Base-by-base conservation (phyloP, 2,888 invertebrate species). In the Geotrupes spiniger region DNA sequence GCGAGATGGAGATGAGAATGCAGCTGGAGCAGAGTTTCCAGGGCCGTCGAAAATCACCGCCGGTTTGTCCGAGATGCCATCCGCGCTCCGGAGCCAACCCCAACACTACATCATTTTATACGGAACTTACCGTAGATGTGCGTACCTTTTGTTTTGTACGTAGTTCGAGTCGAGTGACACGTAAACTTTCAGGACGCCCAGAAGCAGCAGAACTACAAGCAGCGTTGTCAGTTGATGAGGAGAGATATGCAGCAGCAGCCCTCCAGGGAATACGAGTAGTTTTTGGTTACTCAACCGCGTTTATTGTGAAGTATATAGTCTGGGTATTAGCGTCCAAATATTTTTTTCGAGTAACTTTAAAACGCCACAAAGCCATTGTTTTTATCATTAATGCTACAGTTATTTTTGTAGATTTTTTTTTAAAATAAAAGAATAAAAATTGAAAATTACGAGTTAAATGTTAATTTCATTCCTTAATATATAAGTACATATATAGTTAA, bases 1-100 rank as follows among this genome's bases (percentile, higher is more conserved):
- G 45, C 14, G 58, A 59, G 37, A 49, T 52, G 42, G 33, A 42
- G 37, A 43, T 59, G n/a, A 51, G 49, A 16, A 47, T 53, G 50
- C 52, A 56, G 38, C 5, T 56, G n/a, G 49, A 51, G 5, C 53
- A 57, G 27, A 40, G 25, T 28, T 31, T 25, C 36, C 26, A 16
- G 29, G 16, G 4, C 15, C n/a, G n/a, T n/a, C 16, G 10, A 28
- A 2, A 40, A n/a, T 41, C 27, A 12, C 42, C 48, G 12, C 31
- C 42, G 5, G 15, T 15, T 15, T 31, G 16, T 2, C 8, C 21
- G 14, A 12, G 4, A 9, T 15, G 44, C 8, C n/a, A n/a, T 21
- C 15, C 2, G 10, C 8, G 2, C 11, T 11, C 14, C 36, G 9
- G 11, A 27, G n/a, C 28, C 28, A 11, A 39, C 17, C 42, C 10